These are phyloP conservation scores for Hetaerina titia DNA, from an alignment of 2,888 invertebrate genomes.

Conservation along the genomic window DNA sequence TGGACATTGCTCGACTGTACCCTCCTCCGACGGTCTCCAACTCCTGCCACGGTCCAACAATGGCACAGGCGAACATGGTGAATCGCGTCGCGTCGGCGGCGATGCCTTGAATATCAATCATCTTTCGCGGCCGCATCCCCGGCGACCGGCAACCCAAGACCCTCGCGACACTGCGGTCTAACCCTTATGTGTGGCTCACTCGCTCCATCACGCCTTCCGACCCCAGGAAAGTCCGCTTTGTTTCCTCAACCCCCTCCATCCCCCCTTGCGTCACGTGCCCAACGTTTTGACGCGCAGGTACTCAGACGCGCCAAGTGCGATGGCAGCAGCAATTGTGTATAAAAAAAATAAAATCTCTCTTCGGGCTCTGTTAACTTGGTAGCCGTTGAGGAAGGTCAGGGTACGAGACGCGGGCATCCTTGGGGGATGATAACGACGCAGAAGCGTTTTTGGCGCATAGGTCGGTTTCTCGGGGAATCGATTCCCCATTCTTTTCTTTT, in stretches of 20 bases:
- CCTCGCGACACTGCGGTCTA: neutral
- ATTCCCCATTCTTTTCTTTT: too few species aligned
- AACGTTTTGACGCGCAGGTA: neutral
- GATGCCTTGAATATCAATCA: neutral
- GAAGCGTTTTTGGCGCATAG: too few species aligned
- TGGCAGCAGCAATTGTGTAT: neutral
- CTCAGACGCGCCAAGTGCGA: neutral
- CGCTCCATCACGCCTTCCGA: neutral
- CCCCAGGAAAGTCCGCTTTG: neutral
- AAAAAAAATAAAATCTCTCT: neutral
- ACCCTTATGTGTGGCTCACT: neutral
- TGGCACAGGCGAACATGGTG: neutral
- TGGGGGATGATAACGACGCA: too few species aligned
- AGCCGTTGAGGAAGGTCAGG: neutral
- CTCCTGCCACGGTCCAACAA: too few species aligned
- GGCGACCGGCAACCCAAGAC: neutral
- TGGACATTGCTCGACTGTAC: too few species aligned
- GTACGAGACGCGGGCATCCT: neutral
- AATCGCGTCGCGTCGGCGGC: neutral
- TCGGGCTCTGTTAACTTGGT: neutral
- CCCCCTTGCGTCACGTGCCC: neutral
- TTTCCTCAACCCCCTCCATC: neutral
- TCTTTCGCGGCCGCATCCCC: neutral
- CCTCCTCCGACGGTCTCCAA: too few species aligned
- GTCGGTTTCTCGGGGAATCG: too few species aligned